These are phyloP conservation scores for Lepidurus packardi DNA, from an alignment of 1,140 invertebrate species.

Conservation along the genomic window DNA sequence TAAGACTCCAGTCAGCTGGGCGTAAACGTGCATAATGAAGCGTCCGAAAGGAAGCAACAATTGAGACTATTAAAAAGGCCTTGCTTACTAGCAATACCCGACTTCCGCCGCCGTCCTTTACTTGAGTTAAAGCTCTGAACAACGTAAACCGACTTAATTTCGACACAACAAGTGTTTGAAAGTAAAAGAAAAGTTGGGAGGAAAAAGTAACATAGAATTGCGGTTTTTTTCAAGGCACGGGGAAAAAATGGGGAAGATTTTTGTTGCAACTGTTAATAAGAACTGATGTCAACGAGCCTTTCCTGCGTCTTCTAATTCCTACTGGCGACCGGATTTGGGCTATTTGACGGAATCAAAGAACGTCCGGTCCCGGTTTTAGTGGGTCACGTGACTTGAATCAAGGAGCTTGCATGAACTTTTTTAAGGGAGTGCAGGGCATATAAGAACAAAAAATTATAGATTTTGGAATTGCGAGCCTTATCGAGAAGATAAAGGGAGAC, in stretches of 20 bases:
- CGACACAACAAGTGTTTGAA: too few relatives aligned
- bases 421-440: neutral
- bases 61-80: neutral
- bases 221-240: too few relatives aligned
- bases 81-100: neutral
- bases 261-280: neutral
- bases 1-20: slow-evolving; percentile 2
- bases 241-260: neutral
- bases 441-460: neutral
- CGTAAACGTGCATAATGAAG: neutral
- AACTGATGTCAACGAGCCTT: neutral
- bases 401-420: neutral
- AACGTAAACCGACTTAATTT: neutral
- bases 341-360: slow-evolving; percentile 22
- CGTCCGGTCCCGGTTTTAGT: slow-evolving; percentile 15
- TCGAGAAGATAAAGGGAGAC: neutral
- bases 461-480: neutral
- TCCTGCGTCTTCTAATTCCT: slow-evolving; percentile 4
- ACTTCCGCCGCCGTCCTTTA: neutral
- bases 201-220: too few relatives aligned
- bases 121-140: neutral
- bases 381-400: slow-evolving; percentile 8
- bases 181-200: too few relatives aligned
- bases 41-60: neutral
- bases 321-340: slow-evolving; percentile 4